Evolutionary conservation across 2,113 vertebrate species (phyloP), one percentile per base, ranked within the genome.

Genomic region (Crocuta crocuta): DNA sequence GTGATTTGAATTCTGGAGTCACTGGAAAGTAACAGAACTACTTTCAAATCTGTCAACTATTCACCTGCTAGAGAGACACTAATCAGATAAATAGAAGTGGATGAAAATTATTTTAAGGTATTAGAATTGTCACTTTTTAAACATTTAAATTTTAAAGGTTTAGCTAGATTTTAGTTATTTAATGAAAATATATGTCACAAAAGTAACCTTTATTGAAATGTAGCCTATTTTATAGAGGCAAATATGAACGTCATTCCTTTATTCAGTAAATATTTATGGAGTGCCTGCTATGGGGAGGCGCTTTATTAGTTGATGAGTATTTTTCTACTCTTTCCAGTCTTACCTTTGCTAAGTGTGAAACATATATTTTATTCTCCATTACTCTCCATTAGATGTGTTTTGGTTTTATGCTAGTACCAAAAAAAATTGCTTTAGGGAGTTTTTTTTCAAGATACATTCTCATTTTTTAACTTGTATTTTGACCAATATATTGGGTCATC

Each of bases 261-360:
- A 74, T 90, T 96, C 31, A 92, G n/a, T 66, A 71, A 83, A 84
- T 81, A 93, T 48, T 94, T 94, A 71, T 24, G 39, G 26, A 84
- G 10, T n/a, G 19, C 13, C n/a, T 83, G 35, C 0, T 9, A 35
- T 35, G 33, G 7, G 50, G 43, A 55, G 0, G 17, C 58, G 1
- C 23, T 86, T 95, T 94, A 8, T 58, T 61, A 48, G 55, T 53
- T 43, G 45, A 71, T 43, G 24, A 79, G 6, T 50, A 53, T 74
- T 71, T 95, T 92, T 43, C 26, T 85, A 50, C 7, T 92, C 26
- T 86, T 87, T 58, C 12, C 63, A 48, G 26, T 33, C 2, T 94
- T 93, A 70, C 12, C 13, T 90, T 92, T 43, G 35, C 1, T 71
- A 76, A 94, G 10, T 91, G 53, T 81, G 78, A 71, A 84, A 71